These are phyloP conservation scores for Pampus argenteus DNA, from an alignment of 2,797 vertebrate species.

Conservation along the genomic window DNA sequence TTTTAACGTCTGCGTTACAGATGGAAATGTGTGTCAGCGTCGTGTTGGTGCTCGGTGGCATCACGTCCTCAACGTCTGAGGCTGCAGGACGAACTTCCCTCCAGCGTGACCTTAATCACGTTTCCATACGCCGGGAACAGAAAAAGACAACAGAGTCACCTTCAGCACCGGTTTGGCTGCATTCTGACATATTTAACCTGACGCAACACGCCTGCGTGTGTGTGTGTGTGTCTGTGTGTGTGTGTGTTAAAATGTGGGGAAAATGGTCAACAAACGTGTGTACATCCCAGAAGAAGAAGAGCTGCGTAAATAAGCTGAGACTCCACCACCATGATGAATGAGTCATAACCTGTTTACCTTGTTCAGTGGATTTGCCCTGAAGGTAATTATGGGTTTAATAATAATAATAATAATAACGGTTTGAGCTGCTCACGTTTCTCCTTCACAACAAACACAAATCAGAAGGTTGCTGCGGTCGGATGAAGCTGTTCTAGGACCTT, in stretches of 20 bases:
- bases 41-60: conserved; percentile 15
- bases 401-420: too few relatives aligned
- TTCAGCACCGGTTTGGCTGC: conserved; percentile 19
- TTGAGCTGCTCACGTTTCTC: conserved; percentile 34
- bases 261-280: neutral
- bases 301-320: neutral
- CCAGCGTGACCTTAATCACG: conserved; percentile 51
- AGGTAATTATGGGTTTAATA: conserved; percentile 29
- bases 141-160: neutral
- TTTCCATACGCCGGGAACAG: conserved; percentile 40
- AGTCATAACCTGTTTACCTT: conserved; percentile 55
- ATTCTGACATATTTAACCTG: conserved; percentile 6
- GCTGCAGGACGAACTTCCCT: conserved; percentile 19
- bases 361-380: conserved; percentile 51
- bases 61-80: conserved; percentile 11
- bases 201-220: neutral
- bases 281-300: neutral
- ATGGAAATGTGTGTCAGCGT: conserved; percentile 56
- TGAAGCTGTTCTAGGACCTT: neutral
- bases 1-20: conserved; percentile 27
- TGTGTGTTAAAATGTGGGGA: neutral
- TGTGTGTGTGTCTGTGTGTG: too few relatives aligned
- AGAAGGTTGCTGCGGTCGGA: neutral
- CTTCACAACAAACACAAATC: neutral
- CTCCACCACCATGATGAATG: neutral